Base-by-base conservation (phyloP, 1,140 invertebrate species). In the Gryon sp. region DNA sequence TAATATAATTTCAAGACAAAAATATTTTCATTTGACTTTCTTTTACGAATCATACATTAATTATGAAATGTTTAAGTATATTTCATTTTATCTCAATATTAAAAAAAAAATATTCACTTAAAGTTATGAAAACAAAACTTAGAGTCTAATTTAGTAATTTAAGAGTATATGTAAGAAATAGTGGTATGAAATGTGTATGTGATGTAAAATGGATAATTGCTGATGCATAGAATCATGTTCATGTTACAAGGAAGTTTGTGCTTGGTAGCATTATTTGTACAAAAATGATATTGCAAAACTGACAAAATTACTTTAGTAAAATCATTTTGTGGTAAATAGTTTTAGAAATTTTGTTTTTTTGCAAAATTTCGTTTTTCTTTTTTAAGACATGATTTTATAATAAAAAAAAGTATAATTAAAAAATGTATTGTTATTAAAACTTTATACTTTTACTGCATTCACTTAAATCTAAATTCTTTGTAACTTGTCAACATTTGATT, bases 91-190 rank as follows among this genome's bases (percentile, higher is more conserved):
- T n/a, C n/a, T n/a, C n/a, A n/a, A n/a, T n/a, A n/a, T n/a, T n/a
- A n/a, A n/a, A n/a, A n/a, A n/a, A n/a, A n/a, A n/a, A n/a, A n/a
- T n/a, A n/a, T n/a, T n/a, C n/a, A n/a, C n/a, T n/a, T n/a, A n/a
- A n/a, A n/a, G n/a, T n/a, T 8, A 24, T 4, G 22, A 24, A 24
- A 24, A 24, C 4, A 24, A 4, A 4, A 24, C 4, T 24, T 24
- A 28, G 8, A 28, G 7, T 24, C 4, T 4, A 28, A 28, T 28
- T 28, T 28, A 9, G 26, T 7, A 28, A 28, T 9, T n/a, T n/a
- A n/a, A 28, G n/a, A 28, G 52, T 70, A 76, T 48, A 52, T 8
- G 65, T 65, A 69, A 68, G 38, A 15, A 3, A 38, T 59, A 62
- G 28, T 16, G 52, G 60, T 65, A 59, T 8, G 52, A n/a, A 28